phyloP scores from a whole-genome alignment of 1,140 invertebrate genomes.

The Tigriopus japonicus region DNA sequence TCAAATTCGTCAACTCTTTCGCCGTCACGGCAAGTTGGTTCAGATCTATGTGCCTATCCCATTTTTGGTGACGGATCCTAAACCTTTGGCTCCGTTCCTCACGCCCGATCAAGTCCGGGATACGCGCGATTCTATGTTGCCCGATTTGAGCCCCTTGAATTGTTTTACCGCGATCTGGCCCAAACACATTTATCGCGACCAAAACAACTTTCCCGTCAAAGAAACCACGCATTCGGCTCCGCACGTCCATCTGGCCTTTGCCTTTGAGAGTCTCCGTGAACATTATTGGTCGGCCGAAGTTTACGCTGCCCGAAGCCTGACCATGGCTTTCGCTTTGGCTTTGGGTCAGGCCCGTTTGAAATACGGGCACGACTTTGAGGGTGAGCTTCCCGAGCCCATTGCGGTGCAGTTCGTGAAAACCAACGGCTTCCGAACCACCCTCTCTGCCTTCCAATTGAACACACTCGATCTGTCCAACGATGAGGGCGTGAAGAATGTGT shows the following conservation, averaged over 20 bases:
- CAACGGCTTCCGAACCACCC: background rate
- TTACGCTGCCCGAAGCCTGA: background rate
- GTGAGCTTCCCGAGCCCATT: conserved; percentile 2
- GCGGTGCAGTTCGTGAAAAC: conserved; percentile 1
- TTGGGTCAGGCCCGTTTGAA: background rate
- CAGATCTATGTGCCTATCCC: background rate
- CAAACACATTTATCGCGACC: conserved; percentile 1
- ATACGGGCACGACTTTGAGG: background rate
- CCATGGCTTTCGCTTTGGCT: background rate
- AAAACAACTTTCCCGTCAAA: conserved; percentile 4
- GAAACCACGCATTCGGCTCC: background rate
- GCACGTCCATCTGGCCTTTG: background rate
- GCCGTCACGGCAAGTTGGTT: background rate
- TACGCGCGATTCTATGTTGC: background rate
- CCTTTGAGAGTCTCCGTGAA: background rate
- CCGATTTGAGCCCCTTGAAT: background rate
- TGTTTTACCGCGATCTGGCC: background rate
- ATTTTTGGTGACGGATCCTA: background rate
- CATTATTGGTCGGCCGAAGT: background rate
- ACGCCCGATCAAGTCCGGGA: background rate
- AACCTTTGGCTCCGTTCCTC: background rate
- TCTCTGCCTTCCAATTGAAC: conserved; percentile 8
- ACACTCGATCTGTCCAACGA: background rate
- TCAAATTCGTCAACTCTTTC: background rate
- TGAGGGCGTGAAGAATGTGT: conserved; percentile 6